A percentile compares a stretch with the other conserved stretches of the same genome.
Evolutionary conservation across 92 coral and sea anemone species (phyloP).

Genomic region (Virgularia gustaviana): DNA sequence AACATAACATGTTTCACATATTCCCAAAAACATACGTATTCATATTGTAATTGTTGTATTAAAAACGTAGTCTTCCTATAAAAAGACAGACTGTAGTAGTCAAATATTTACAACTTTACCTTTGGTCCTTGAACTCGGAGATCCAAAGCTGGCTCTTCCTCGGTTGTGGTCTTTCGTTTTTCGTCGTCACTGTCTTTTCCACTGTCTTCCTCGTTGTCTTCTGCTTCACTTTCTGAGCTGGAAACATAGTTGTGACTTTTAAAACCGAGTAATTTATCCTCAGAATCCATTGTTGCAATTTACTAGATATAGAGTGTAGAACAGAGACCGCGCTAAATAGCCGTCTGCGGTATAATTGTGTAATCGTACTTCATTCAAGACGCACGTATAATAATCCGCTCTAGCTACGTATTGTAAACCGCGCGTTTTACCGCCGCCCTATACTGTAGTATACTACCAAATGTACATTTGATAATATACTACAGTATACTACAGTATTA

Average conservation of each 20-base stretch:
- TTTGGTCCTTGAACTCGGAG: slow-evolving; percentile 52
- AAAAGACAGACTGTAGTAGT: not conserved
- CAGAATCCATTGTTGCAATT: slow-evolving; percentile 31
- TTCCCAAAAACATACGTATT: too few relatives aligned
- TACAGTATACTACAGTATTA: too few relatives aligned
- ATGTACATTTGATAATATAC: too few relatives aligned
- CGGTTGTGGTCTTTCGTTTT: not conserved
- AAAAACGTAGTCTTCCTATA: not conserved
- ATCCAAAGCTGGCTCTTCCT: slow-evolving; percentile 49
- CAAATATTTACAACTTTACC: slow-evolving; percentile 41
- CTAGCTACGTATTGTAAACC: too few relatives aligned
- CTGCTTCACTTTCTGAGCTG: slow-evolving; percentile 91
- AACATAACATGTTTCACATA: too few relatives aligned
- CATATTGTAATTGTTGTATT: not conserved
- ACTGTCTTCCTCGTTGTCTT: slow-evolving; percentile 51
- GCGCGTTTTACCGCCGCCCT: too few relatives aligned
- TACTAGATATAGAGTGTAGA: too few relatives aligned
- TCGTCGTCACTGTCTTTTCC: slow-evolving; percentile 50
- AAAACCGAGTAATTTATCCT: slow-evolving; percentile 79
- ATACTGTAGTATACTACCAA: too few relatives aligned
- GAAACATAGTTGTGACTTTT: slow-evolving; percentile 84
- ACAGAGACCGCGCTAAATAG: too few relatives aligned
- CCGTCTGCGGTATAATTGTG: too few relatives aligned
- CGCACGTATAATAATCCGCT: too few relatives aligned
- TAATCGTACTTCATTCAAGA: too few relatives aligned